These are phyloP conservation scores for Euschistus heros DNA, from an alignment of 1,140 invertebrate species.

Conservation along the genomic window DNA sequence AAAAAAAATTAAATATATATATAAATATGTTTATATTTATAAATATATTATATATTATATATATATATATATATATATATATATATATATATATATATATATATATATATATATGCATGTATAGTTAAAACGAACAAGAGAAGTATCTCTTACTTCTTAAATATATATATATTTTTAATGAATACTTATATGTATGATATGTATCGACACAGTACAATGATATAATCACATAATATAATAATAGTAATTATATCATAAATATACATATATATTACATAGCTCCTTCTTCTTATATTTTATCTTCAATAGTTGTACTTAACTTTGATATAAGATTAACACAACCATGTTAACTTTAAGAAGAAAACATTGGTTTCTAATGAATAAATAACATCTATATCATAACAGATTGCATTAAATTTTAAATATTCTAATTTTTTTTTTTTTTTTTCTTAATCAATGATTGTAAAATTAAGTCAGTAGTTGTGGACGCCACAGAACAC, in stretches of 20 bases:
- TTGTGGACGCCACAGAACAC: slow-evolving; percentile 12
- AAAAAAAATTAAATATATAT: no score
- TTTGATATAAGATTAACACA: background rate
- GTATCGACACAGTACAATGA: slow-evolving; percentile 25
- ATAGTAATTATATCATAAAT: slow-evolving; percentile 24
- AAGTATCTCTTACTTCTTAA: background rate
- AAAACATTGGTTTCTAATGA: slow-evolving; percentile 9
- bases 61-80: no score
- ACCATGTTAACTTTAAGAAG: slow-evolving; percentile 2
- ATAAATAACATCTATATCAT: slow-evolving; percentile 4
- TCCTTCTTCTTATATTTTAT: slow-evolving; percentile 15
- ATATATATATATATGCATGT: slow-evolving; percentile 6
- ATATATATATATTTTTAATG: slow-evolving; percentile 18
- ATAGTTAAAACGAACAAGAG: slow-evolving; percentile 14
- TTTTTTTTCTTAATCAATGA: background rate
- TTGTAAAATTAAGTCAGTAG: slow-evolving; percentile 7
- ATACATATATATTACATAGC: slow-evolving; percentile 24
- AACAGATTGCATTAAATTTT: slow-evolving; percentile 2
- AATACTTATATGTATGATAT: slow-evolving; percentile 22
- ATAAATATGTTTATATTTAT: no score
- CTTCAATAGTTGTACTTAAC: background rate
- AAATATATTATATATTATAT: no score
- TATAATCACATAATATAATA: slow-evolving; percentile 19
- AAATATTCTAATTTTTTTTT: background rate
- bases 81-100: slow-evolving; percentile 5